Conservation (phyloP, 2,113 vertebrate genomes). For the Ceyx melanurus region DNA sequence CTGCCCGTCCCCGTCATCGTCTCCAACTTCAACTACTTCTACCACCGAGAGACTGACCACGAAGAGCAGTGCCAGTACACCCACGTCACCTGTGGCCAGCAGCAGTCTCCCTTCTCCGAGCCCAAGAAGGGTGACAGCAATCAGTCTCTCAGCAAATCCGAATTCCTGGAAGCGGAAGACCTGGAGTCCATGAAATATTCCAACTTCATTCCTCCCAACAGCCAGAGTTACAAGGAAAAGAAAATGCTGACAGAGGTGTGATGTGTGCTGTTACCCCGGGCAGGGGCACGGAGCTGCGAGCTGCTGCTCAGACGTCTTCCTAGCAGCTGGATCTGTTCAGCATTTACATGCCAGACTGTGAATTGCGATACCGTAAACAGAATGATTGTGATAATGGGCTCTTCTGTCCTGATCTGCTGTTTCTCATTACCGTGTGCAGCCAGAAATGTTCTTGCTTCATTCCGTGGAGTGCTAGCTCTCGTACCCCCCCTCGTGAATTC, state of each 20-base stretch:
- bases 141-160: constrained; percentile 84
- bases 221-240: constrained; percentile 78
- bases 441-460: constrained; percentile 52
- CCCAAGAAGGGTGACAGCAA: constrained; percentile 82
- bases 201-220: constrained; percentile 84
- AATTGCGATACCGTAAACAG: constrained; percentile 55
- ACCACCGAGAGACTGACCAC: constrained; percentile 93
- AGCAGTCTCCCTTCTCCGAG: constrained; percentile 78
- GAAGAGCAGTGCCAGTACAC: constrained; percentile 93
- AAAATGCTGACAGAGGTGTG: constrained; percentile 91
- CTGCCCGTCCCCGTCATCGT: constrained; percentile 93
- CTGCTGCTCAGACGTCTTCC: constrained; percentile 20
- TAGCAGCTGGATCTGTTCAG: constrained; percentile 43
- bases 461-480: constrained; percentile 45
- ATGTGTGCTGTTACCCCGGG: constrained; percentile 33
- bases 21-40: constrained; percentile 98
- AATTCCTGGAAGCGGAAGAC: constrained; percentile 83
- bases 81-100: constrained; percentile 92
- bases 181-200: constrained; percentile 82
- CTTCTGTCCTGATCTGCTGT: constrained; percentile 43
- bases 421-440: constrained; percentile 35
- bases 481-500: not conserved
- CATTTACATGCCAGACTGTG: constrained; percentile 56
- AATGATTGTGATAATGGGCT: constrained; percentile 58
- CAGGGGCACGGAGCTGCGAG: not conserved